Percentiles rank a stretch among this genome's conserved stretches.
These are phyloP conservation scores for Pangasius macronema DNA, from an alignment of 2,797 vertebrate genomes.

Conservation along the genomic window DNA sequence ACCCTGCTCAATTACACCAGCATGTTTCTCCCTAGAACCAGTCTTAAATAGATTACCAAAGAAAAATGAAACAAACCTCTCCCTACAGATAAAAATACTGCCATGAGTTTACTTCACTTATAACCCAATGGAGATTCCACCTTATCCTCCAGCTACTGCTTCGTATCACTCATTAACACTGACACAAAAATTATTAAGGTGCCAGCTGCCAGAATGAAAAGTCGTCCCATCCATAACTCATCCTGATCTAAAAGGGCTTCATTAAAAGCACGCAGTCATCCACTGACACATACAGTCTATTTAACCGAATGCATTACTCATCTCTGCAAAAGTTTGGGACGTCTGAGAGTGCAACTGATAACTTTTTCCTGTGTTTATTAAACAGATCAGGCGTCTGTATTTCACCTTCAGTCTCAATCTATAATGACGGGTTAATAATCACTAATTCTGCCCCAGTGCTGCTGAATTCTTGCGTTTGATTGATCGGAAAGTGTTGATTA, in stretches of 20 bases:
- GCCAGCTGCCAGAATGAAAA: slow-evolving; percentile 23
- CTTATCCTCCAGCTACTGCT: slow-evolving; percentile 8
- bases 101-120: neutral
- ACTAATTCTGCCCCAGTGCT: too few relatives aligned
- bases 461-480: neutral
- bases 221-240: slow-evolving; percentile 21
- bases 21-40: neutral
- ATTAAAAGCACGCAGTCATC: slow-evolving; percentile 28
- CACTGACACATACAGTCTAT: neutral
- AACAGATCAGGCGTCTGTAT: neutral
- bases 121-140: neutral
- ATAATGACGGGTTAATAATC: neutral
- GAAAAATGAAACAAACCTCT: slow-evolving; percentile 12
- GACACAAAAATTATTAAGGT: slow-evolving; percentile 12
- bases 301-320: slow-evolving; percentile 10
- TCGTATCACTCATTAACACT: slow-evolving; percentile 21
- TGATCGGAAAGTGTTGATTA: neutral
- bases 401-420: neutral
- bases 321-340: neutral
- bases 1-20: neutral
- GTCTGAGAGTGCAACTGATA: neutral
- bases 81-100: neutral
- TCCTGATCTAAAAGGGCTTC: slow-evolving; percentile 29
- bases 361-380: neutral
- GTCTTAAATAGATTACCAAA: neutral